Conservation (phyloP, 2,113 vertebrate genomes). For the Antechinus flavipes region DNA sequence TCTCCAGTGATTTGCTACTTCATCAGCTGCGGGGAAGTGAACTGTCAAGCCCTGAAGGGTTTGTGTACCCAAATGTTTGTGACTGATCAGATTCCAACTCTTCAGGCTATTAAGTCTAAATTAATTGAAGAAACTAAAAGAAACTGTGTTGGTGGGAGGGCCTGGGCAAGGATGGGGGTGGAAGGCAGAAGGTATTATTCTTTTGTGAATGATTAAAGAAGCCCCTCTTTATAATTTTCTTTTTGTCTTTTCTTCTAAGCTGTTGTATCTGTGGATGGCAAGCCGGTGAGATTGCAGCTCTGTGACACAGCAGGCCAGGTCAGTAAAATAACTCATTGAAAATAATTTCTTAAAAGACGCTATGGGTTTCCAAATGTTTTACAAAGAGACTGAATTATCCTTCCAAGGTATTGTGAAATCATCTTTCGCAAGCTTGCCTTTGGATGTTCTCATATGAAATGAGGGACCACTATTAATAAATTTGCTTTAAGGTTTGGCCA, state of each 20-base stretch:
- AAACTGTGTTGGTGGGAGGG: background rate
- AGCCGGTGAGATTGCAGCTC: slow-evolving; percentile 93
- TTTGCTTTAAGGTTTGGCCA: background rate
- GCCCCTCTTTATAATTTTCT: slow-evolving; percentile 13
- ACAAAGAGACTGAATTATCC: slow-evolving; percentile 8
- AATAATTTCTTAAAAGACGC: slow-evolving; percentile 15
- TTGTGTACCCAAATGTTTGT: background rate
- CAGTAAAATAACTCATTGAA: slow-evolving; percentile 75
- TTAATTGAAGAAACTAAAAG: background rate
- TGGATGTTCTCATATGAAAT: background rate
- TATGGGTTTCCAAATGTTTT: slow-evolving; percentile 21
- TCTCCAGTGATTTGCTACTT: slow-evolving; percentile 8
- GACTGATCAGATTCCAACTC: background rate
- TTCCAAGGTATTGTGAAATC: background rate
- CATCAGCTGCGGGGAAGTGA: background rate
- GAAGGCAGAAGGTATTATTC: background rate
- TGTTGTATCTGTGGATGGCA: slow-evolving; percentile 93
- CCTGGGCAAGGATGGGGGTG: background rate
- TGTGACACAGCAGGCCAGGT: slow-evolving; percentile 97
- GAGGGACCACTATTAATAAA: background rate
- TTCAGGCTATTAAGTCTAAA: slow-evolving; percentile 17
- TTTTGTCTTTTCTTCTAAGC: slow-evolving; percentile 83
- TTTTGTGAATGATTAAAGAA: background rate
- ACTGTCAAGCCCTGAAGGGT: slow-evolving; percentile 14
- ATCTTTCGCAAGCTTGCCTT: background rate